Conservation (phyloP, 2,113 vertebrate species). For the Chaetodon auriga region DNA sequence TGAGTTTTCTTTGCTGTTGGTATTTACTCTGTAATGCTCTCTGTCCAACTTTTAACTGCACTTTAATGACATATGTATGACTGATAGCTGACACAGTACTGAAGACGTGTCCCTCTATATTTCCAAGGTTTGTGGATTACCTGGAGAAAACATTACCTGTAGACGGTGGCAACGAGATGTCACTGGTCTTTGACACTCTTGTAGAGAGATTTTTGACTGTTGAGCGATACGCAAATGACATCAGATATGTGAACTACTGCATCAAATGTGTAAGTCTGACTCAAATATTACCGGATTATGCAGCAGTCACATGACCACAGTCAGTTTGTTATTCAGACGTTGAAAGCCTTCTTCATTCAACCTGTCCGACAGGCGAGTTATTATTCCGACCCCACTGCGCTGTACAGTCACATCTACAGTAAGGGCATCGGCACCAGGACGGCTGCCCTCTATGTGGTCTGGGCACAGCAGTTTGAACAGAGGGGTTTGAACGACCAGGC, state of each 20-base stretch:
- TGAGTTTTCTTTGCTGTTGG: neutral
- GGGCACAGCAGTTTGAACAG: slow-evolving; percentile 86
- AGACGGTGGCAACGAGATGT: slow-evolving; percentile 64
- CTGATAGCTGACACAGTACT: neutral
- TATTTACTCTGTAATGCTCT: neutral
- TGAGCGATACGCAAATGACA: slow-evolving; percentile 86
- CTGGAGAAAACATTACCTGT: slow-evolving; percentile 79
- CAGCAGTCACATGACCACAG: neutral
- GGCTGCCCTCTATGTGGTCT: slow-evolving; percentile 85
- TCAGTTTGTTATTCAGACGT: neutral
- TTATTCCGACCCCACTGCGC: slow-evolving; percentile 78
- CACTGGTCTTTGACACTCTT: slow-evolving; percentile 84
- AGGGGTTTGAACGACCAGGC: slow-evolving; percentile 80
- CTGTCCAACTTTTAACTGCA: neutral
- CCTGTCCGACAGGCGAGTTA: slow-evolving; percentile 82
- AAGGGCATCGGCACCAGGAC: slow-evolving; percentile 84
- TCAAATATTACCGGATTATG: rapidly evolving
- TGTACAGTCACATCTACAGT: slow-evolving; percentile 84
- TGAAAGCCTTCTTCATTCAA: neutral
- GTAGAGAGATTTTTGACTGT: slow-evolving; percentile 86
- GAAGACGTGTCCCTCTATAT: neutral
- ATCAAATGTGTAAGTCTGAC: slow-evolving; percentile 88
- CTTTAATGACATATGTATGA: neutral
- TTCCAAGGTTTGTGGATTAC: slow-evolving; percentile 86
- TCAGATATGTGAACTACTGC: slow-evolving; percentile 88